A percentile compares a stretch with the other conserved stretches of the same genome.
These are phyloP conservation scores for Stenopsyche tienmushanensis DNA, from an alignment of 1,140 invertebrate genomes.

Conservation along the genomic window DNA sequence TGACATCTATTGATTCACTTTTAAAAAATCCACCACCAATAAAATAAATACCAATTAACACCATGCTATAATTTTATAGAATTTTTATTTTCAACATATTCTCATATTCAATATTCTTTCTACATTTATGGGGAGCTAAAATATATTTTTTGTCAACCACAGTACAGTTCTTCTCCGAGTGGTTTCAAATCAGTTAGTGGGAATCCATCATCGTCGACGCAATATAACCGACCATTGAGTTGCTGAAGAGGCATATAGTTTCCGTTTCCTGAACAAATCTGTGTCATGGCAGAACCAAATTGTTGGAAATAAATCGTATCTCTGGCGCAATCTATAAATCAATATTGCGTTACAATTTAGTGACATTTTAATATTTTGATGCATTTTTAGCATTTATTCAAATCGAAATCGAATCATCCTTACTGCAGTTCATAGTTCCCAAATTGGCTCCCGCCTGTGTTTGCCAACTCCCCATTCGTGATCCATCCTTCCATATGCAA, in stretches of 20 bases:
- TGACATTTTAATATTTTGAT: background rate
- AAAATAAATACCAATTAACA: too few relatives aligned
- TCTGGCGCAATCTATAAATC: conserved; percentile 56
- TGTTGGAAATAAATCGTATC: conserved; percentile 54
- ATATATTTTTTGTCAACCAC: too few relatives aligned
- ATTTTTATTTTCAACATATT: too few relatives aligned
- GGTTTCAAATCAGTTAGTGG: conserved; percentile 40
- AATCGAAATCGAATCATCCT: conserved; percentile 31
- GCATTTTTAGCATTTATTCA: background rate
- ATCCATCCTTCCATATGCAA: conserved; percentile 57
- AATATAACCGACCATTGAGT: conserved; percentile 50
- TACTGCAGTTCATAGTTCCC: conserved; percentile 57
- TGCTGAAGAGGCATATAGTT: conserved; percentile 56
- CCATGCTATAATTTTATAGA: too few relatives aligned
- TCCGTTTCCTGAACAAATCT: conserved; percentile 53
- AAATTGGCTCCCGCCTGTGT: conserved; percentile 45
- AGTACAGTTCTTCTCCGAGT: too few relatives aligned
- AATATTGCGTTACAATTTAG: conserved; percentile 10
- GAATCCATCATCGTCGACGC: conserved; percentile 59
- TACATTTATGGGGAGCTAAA: too few relatives aligned
- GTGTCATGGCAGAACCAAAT: conserved; percentile 48
- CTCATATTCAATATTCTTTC: too few relatives aligned
- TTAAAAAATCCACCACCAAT: too few relatives aligned
- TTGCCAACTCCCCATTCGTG: conserved; percentile 53
- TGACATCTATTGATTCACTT: too few relatives aligned